Conservation (phyloP, 2,113 vertebrate species). For the Etheostoma spectabile region DNA sequence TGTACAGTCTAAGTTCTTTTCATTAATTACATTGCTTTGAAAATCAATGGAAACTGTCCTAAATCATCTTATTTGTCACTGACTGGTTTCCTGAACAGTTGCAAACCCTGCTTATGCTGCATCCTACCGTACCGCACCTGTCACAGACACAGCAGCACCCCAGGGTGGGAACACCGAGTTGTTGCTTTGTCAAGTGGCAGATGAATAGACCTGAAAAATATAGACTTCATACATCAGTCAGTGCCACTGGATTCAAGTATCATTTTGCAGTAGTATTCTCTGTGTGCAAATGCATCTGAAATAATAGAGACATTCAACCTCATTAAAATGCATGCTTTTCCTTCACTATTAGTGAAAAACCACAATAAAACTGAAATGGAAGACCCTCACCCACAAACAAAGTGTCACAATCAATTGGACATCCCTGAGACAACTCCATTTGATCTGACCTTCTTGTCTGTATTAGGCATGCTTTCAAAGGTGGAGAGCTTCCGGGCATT, state of each 20-base stretch:
- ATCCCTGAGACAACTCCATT: slow-evolving; percentile 83
- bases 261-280: slow-evolving; percentile 59
- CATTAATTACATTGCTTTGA: slow-evolving; percentile 40
- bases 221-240: slow-evolving; percentile 49
- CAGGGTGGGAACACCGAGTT: slow-evolving; percentile 25
- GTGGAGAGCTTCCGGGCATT: slow-evolving; percentile 33
- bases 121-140: slow-evolving; percentile 29
- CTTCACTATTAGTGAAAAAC: slow-evolving; percentile 44
- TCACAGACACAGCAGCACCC: slow-evolving; percentile 43
- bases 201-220: slow-evolving; percentile 65
- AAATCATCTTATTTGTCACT: slow-evolving; percentile 23
- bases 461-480: slow-evolving; percentile 74
- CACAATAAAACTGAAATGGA: slow-evolving; percentile 70
- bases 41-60: slow-evolving; percentile 20
- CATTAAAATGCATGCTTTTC: slow-evolving; percentile 61
- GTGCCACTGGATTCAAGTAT: slow-evolving; percentile 77
- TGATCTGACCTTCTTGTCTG: slow-evolving; percentile 72
- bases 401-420: slow-evolving; percentile 79
- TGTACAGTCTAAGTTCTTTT: slow-evolving; percentile 17
- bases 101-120: slow-evolving; percentile 34
- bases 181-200: slow-evolving; percentile 48
- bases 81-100: slow-evolving; percentile 47
- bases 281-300: slow-evolving; percentile 75
- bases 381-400: slow-evolving; percentile 75
- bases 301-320: slow-evolving; percentile 64